Conservation (phyloP, 2,888 invertebrate species). For the Amphiduros pacificus region DNA sequence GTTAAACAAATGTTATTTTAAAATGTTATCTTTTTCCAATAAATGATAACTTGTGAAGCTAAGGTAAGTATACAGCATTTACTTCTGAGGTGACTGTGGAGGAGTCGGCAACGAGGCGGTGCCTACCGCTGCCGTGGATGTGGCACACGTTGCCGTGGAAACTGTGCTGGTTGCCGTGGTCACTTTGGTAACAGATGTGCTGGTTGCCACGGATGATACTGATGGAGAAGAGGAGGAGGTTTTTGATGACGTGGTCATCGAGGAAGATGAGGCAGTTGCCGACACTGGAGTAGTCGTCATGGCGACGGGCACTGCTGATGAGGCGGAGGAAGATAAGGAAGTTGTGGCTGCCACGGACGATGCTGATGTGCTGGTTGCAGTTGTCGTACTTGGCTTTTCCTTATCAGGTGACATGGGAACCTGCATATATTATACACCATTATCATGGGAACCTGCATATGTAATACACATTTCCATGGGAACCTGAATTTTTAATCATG, state of each 20-base stretch:
- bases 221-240: neutral
- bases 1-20: no score
- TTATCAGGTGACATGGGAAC: neutral
- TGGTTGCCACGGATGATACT: neutral
- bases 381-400: neutral
- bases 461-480: no score
- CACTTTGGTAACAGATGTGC: neutral
- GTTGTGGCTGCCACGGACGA: neutral
- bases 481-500: no score
- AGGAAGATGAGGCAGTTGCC: neutral
- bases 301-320: neutral
- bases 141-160: slow-evolving; percentile 6
- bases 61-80: neutral
- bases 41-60: neutral
- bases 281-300: neutral
- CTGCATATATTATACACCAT: no score
- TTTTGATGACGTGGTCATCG: no score
- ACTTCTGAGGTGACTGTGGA: slow-evolving; percentile 25
- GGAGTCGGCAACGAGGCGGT: slow-evolving; percentile 17
- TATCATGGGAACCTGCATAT: no score
- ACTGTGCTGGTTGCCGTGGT: neutral
- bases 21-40: no score
- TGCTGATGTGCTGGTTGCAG: neutral
- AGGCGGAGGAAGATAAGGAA: neutral
- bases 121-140: neutral